These are phyloP conservation scores for Baccha elongata DNA, from an alignment of 2,888 invertebrate genomes.

Conservation along the genomic window DNA sequence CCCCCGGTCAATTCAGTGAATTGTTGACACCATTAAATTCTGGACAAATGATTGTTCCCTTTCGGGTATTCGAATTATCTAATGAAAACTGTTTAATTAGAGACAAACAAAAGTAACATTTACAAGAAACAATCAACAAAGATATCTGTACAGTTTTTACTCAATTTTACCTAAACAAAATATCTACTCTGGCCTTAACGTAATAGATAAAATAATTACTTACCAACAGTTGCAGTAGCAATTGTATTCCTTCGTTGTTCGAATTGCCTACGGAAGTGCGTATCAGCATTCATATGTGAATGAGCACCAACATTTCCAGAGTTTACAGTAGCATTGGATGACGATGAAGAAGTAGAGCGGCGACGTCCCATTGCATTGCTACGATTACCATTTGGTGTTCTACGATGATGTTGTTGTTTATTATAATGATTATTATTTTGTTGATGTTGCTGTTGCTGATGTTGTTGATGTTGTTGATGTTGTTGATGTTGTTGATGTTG, in stretches of 20 bases:
- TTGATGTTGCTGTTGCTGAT: slow-evolving; percentile 51
- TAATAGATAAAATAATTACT: background rate
- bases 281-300: slow-evolving; percentile 38
- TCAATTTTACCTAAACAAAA: too few species aligned
- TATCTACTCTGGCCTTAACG: too few species aligned
- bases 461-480: slow-evolving; percentile 21
- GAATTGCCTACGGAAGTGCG: slow-evolving; percentile 45
- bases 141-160: too few species aligned
- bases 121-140: too few species aligned
- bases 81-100: too few species aligned
- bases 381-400: slow-evolving; percentile 62
- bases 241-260: slow-evolving; percentile 65
- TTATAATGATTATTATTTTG: slow-evolving; percentile 61
- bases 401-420: slow-evolving; percentile 61
- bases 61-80: too few species aligned
- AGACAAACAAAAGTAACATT: too few species aligned
- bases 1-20: too few species aligned
- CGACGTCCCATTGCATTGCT: slow-evolving; percentile 42
- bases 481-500: slow-evolving; percentile 66
- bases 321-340: slow-evolving; percentile 54
- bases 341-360: slow-evolving; percentile 65
- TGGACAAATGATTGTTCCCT: too few species aligned
- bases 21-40: too few species aligned
- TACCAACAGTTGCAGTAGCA: slow-evolving; percentile 58
- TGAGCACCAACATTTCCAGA: slow-evolving; percentile 10